Evolutionary conservation across 1,140 invertebrate species (phyloP).

Genomic region (Papilio helenus): DNA sequence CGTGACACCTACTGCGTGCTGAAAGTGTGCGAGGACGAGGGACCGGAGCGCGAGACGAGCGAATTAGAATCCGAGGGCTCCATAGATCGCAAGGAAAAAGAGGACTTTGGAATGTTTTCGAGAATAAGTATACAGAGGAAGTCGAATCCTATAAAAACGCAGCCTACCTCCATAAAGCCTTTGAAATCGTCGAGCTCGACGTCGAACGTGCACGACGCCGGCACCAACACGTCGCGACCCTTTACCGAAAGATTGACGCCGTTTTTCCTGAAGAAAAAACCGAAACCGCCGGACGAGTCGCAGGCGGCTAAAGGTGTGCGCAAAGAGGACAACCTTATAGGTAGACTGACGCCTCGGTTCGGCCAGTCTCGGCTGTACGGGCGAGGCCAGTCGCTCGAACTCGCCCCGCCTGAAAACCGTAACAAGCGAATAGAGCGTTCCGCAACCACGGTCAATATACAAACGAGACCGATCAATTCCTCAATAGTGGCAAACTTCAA

Average conservation of each 20-base stretch:
- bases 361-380: conserved; percentile 71
- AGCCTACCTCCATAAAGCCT: conserved; percentile 60
- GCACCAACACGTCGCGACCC: conserved; percentile 66
- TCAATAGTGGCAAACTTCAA: conserved; percentile 72
- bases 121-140: conserved; percentile 75
- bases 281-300: conserved; percentile 67
- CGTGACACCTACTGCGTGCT: conserved; percentile 71
- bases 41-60: conserved; percentile 47
- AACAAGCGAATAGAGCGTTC: conserved; percentile 71
- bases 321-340: conserved; percentile 76
- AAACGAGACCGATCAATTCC: conserved; percentile 70
- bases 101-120: conserved; percentile 72
- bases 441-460: conserved; percentile 72
- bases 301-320: conserved; percentile 49
- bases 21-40: conserved; percentile 71
- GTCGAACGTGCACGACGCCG: conserved; percentile 70
- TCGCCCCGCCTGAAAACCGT: conserved; percentile 54
- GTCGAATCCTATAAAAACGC: conserved; percentile 77
- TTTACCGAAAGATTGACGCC: conserved; percentile 73
- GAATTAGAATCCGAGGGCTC: conserved; percentile 44
- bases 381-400: conserved; percentile 72
- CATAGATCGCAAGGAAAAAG: conserved; percentile 52
- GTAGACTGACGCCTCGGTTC: conserved; percentile 74
- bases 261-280: conserved; percentile 78
- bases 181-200: conserved; percentile 74